Evolutionary conservation across 2,113 vertebrate genomes (phyloP), one percentile per base, ranked within the genome.

Genomic region (Zingel zingel): DNA sequence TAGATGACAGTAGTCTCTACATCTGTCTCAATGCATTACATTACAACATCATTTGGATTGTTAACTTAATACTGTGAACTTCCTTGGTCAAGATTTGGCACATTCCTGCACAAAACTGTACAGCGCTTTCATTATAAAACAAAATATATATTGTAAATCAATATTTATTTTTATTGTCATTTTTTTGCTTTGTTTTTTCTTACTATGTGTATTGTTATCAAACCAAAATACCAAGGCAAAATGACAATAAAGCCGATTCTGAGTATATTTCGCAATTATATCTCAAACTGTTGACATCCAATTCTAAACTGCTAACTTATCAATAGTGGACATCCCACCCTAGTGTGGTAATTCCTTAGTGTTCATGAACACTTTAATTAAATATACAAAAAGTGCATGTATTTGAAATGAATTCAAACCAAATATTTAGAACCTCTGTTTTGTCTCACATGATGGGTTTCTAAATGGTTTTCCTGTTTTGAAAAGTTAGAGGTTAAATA

Each of bases 401-500:
- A 12, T n/a, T 45, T 43, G 1, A 45, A 43, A 64, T 14, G n/a
- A 64, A 45, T 12, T 63, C 11, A 13, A 19, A 36, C 43, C 33
- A 64, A 39, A n/a, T 43, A 30, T 48, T n/a, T 73, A 45, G 1
- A 58, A 27, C 14, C 16, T 39, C 39, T 39, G 39, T 39, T 39
- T 39, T 39, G 39, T 39, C 6, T 33, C 5, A 30, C 39, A 39
- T 39, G 39, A 39, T 2, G 0, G n/a, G 5, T 36, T 30, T 54
- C 9, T n/a, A 45, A 47, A 58, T 4, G 6, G 25, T 45, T 67
- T 10, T 57, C 19, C 25, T 50, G 36, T 3, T 39, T 6, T 53
- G 30, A 25, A 25, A 18, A 75, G 21, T 69, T 11, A 43, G 9
- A 72, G 63, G 69, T 80, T 48, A 61, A 68, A 56, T 27, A 21